These are phyloP conservation scores for Ctenosaura bakeri DNA, from an alignment of 2,797 vertebrate species.

Conservation along the genomic window DNA sequence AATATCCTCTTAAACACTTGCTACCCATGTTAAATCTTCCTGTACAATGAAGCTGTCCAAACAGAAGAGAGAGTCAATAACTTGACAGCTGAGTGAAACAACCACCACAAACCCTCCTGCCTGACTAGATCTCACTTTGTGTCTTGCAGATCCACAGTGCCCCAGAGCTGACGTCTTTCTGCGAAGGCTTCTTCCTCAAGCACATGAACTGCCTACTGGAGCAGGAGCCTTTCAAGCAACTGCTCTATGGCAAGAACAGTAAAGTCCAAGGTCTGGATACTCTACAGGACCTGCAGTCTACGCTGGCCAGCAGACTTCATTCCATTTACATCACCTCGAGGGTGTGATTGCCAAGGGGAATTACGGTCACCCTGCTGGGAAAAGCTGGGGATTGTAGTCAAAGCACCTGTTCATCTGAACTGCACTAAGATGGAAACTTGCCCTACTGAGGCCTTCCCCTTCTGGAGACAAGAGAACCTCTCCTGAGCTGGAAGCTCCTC, in stretches of 20 bases:
- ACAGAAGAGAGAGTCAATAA: not conserved
- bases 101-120: not conserved
- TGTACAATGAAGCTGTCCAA: not conserved
- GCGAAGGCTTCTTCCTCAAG: conserved; percentile 95
- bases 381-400: not conserved
- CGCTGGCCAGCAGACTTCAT: conserved; percentile 88
- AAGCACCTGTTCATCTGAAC: conserved; percentile 12
- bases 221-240: conserved; percentile 88
- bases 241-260: conserved; percentile 89
- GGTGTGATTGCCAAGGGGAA: conserved; percentile 81
- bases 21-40: not conserved
- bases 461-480: not conserved
- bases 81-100: conserved; percentile 6
- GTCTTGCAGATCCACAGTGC: conserved; percentile 87
- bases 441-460: conserved; percentile 5
- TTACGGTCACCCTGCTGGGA: not conserved
- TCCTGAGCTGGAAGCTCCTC: conserved; percentile 2
- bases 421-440: fast-evolving
- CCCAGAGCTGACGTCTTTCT: conserved; percentile 88
- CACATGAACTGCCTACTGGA: conserved; percentile 93
- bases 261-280: conserved; percentile 88
- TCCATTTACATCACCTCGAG: conserved; percentile 90
- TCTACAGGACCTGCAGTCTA: conserved; percentile 89
- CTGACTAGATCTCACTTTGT: not conserved
- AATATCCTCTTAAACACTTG: conserved; percentile 3